These are phyloP conservation scores for Polymixis lichenea DNA, from an alignment of 2,888 invertebrate genomes.

Conservation along the genomic window DNA sequence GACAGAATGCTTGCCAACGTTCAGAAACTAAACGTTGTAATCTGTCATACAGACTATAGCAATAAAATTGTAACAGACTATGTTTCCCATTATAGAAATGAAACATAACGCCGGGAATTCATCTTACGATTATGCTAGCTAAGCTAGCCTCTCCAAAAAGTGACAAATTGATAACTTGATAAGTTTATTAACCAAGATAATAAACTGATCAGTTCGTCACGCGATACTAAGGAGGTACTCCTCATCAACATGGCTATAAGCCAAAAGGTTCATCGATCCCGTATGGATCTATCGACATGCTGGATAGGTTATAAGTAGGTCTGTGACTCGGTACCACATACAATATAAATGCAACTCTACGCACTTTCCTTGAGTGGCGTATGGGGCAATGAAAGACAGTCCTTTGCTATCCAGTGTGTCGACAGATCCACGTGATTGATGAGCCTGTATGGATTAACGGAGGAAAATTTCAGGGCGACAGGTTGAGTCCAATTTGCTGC, in stretches of 20 bases:
- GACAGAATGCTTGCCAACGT: conserved; percentile 78
- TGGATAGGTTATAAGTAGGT: background rate
- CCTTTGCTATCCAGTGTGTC: background rate
- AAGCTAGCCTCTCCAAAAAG: background rate
- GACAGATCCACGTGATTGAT: background rate
- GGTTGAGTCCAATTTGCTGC: background rate
- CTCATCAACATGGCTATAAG: background rate
- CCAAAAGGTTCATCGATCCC: background rate
- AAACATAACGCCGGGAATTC: background rate
- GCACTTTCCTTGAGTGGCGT: background rate
- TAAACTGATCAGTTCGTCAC: background rate
- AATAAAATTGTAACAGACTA: background rate
- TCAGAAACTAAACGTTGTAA: conserved; percentile 58
- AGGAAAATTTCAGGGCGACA: background rate
- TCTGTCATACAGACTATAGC: background rate
- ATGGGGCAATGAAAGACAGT: background rate
- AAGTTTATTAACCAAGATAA: background rate
- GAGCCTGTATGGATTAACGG: background rate
- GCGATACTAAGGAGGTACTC: background rate
- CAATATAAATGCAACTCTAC: background rate
- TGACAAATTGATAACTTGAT: background rate
- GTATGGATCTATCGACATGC: background rate
- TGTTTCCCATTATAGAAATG: background rate
- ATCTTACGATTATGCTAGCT: background rate
- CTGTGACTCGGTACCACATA: background rate